These are phyloP conservation scores for Caradrina clavipalpis DNA, from an alignment of 2,888 invertebrate genomes.

Conservation along the genomic window DNA sequence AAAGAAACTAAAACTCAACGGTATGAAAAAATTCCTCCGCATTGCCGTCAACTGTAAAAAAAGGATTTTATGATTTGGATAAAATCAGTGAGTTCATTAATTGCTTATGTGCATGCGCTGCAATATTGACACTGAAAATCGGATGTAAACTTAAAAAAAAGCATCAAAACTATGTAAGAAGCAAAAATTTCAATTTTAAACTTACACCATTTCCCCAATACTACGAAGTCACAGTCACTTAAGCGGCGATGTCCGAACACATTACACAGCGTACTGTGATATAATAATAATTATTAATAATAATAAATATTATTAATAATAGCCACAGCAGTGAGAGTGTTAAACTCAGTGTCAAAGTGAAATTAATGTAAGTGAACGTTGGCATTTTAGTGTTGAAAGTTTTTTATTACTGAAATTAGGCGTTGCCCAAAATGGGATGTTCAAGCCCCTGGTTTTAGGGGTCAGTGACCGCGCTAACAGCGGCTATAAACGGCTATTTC, in stretches of 20 bases:
- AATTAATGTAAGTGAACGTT: constrained; percentile 25
- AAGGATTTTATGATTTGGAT: no score
- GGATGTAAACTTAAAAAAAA: no score
- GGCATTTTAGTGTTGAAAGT: not conserved
- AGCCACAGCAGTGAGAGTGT: constrained; percentile 45
- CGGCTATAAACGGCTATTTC: no score
- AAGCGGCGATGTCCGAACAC: constrained; percentile 38
- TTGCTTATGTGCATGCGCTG: no score
- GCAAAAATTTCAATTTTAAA: constrained; percentile 17
- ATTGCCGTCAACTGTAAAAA: no score
- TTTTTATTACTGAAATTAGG: not conserved
- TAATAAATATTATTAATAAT: constrained; percentile 46
- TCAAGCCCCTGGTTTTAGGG: not conserved
- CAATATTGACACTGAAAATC: no score
- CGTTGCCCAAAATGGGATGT: constrained; percentile 5
- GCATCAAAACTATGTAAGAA: no score
- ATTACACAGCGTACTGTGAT: constrained; percentile 36
- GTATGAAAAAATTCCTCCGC: no score
- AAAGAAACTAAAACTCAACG: no score
- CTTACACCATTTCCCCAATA: constrained; percentile 23
- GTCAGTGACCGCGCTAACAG: constrained; percentile 45
- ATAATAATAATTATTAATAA: constrained; percentile 48
- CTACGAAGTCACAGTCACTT: constrained; percentile 34
- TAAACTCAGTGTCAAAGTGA: constrained; percentile 34
- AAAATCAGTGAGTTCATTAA: no score